phyloP scores from a whole-genome alignment of 2,888 invertebrate genomes.

The Folsomia candida region DNA sequence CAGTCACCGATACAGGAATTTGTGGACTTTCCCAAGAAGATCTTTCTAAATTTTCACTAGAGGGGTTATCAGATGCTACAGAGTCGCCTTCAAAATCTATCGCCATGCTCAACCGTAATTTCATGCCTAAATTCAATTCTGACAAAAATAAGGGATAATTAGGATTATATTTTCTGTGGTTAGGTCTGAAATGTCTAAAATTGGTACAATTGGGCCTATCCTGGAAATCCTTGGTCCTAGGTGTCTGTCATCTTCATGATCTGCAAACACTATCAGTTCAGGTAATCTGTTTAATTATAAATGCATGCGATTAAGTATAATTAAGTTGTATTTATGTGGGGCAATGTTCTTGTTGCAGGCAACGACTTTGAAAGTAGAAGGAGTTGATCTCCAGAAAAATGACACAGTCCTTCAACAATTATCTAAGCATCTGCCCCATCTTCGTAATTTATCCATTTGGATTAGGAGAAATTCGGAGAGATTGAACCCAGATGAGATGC shows the following conservation, averaged over 20 bases:
- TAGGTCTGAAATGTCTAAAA: conserved; percentile 20
- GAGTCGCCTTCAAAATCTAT: background rate
- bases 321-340: background rate
- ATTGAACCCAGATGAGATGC: conserved; percentile 6
- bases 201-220: conserved; percentile 19
- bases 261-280: conserved; percentile 20
- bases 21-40: conserved; percentile 30
- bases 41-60: background rate
- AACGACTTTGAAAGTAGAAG: conserved; percentile 13
- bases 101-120: background rate
- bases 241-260: conserved; percentile 5
- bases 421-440: background rate
- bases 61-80: background rate
- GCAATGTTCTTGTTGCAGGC: conserved; percentile 5
- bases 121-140: background rate
- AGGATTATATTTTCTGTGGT: too few species aligned
- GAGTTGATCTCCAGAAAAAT: background rate
- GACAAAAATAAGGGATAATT: too few species aligned
- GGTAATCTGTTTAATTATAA: conserved; percentile 3
- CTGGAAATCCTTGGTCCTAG: conserved; percentile 18
- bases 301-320: background rate
- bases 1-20: conserved; percentile 26
- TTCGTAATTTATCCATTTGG: conserved; percentile 19
- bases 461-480: conserved; percentile 22
- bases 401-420: background rate